Conservation (phyloP, 1,140 invertebrate species). For the Drosophila asahinai region DNA sequence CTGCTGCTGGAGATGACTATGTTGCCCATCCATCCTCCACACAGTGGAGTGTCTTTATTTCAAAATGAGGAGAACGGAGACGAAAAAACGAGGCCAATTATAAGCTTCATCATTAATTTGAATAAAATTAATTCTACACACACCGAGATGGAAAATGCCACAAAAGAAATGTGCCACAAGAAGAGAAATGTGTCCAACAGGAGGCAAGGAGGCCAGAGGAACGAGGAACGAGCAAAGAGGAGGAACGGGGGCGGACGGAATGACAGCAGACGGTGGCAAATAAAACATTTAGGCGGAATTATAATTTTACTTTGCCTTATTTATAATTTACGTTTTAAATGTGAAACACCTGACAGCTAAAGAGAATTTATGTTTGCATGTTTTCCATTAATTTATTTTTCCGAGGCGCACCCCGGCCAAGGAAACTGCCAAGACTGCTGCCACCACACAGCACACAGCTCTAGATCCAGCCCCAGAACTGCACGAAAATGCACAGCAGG, state of each 20-base stretch:
- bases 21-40: slow-evolving; percentile 51
- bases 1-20: slow-evolving; percentile 25
- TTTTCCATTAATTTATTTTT: slow-evolving; percentile 84
- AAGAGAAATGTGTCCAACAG: slow-evolving; percentile 37
- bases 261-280: slow-evolving; percentile 71
- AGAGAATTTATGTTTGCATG: slow-evolving; percentile 83
- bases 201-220: neutral
- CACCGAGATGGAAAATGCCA: slow-evolving; percentile 35
- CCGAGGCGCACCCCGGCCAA: slow-evolving; percentile 46
- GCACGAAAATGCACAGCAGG: slow-evolving; percentile 78
- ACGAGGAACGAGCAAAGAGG: neutral
- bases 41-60: slow-evolving; percentile 61
- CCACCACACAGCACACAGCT: neutral
- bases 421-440: slow-evolving; percentile 41
- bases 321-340: slow-evolving; percentile 84
- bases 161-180: slow-evolving; percentile 47
- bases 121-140: slow-evolving; percentile 78
- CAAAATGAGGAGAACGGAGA: slow-evolving; percentile 46
- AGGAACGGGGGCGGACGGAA: slow-evolving; percentile 23
- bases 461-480: slow-evolving; percentile 36
- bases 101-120: slow-evolving; percentile 83
- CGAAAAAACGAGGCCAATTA: slow-evolving; percentile 76
- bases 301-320: slow-evolving; percentile 83
- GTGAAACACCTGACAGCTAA: slow-evolving; percentile 83
- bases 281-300: slow-evolving; percentile 81